Percentiles rank a stretch among this genome's conserved stretches.
Conservation (phyloP, 2,888 invertebrate species). For the Esperia sulphurella region DNA sequence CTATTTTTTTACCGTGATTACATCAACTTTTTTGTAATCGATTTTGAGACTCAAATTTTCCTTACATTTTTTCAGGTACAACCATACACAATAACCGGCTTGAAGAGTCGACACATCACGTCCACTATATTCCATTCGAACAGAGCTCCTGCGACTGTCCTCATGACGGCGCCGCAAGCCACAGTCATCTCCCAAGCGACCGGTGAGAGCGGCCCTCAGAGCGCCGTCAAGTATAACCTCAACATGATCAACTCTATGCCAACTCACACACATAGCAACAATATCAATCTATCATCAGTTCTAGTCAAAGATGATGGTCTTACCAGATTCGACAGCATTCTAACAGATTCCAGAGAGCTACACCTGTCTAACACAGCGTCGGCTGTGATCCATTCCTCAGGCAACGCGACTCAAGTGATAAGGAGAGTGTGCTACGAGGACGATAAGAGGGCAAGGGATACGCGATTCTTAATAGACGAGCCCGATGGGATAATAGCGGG, state of each 20-base stretch:
- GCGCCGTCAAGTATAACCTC: conserved; percentile 56
- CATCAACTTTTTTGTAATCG: too few species aligned
- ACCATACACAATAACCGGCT: conserved; percentile 54
- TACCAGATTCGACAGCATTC: conserved; percentile 53
- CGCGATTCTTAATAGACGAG: conserved; percentile 51
- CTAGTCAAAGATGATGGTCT: conserved; percentile 58
- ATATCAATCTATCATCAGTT: conserved; percentile 47
- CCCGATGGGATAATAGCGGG: conserved; percentile 46
- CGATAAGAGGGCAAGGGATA: conserved; percentile 36
- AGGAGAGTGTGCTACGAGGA: conserved; percentile 59
- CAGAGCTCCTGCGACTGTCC: conserved; percentile 59
- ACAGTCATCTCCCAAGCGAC: conserved; percentile 66
- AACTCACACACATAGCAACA: conserved; percentile 29
- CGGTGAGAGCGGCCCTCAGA: conserved; percentile 32
- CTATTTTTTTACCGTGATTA: too few species aligned
- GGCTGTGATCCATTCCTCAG: conserved; percentile 58
- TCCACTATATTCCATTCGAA: conserved; percentile 64
- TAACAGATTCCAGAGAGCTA: conserved; percentile 55
- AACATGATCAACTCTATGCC: conserved; percentile 56
- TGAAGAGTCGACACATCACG: conserved; percentile 62
- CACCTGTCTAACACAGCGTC: conserved; percentile 56
- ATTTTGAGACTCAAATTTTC: too few species aligned
- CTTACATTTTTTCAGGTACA: conserved; percentile 65
- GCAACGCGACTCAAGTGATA: conserved; percentile 67
- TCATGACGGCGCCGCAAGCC: conserved; percentile 61